Evolutionary conservation across 2,888 invertebrate species (phyloP).

Genomic region (Tenodera sinensis): DNA sequence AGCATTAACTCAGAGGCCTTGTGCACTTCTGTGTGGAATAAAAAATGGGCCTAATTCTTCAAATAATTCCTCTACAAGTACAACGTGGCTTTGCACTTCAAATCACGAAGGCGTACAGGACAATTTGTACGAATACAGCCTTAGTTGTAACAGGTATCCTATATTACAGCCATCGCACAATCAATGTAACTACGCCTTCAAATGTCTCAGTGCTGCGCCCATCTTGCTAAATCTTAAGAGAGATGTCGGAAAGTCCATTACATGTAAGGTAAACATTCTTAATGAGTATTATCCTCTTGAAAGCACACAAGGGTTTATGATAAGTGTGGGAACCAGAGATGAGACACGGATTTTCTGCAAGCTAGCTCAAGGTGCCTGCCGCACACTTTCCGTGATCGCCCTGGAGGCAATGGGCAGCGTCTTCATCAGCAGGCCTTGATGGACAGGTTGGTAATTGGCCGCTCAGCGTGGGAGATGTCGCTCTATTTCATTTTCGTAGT

Average conservation of each 20-base stretch:
- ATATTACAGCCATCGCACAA: too few species aligned
- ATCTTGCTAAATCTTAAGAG: not conserved
- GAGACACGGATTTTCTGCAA: not conserved
- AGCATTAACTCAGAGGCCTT: too few species aligned
- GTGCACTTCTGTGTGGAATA: too few species aligned
- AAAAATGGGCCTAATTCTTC: too few species aligned
- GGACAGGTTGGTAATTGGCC: not conserved
- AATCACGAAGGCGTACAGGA: too few species aligned
- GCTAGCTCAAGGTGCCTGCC: not conserved
- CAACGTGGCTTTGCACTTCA: too few species aligned
- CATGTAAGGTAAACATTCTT: not conserved
- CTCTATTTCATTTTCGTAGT: not conserved
- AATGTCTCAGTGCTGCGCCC: too few species aligned
- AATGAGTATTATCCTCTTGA: not conserved
- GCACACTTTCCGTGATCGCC: not conserved
- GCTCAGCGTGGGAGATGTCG: not conserved
- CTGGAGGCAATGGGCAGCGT: not conserved
- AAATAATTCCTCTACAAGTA: too few species aligned
- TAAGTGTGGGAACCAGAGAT: not conserved
- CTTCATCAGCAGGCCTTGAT: not conserved
- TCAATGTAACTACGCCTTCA: too few species aligned
- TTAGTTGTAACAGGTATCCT: too few species aligned
- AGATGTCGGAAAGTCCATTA: not conserved
- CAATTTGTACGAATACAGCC: too few species aligned
- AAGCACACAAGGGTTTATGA: not conserved